These are phyloP conservation scores for Geophilus truncorum DNA, from an alignment of 2,888 invertebrate species.

Conservation along the genomic window DNA sequence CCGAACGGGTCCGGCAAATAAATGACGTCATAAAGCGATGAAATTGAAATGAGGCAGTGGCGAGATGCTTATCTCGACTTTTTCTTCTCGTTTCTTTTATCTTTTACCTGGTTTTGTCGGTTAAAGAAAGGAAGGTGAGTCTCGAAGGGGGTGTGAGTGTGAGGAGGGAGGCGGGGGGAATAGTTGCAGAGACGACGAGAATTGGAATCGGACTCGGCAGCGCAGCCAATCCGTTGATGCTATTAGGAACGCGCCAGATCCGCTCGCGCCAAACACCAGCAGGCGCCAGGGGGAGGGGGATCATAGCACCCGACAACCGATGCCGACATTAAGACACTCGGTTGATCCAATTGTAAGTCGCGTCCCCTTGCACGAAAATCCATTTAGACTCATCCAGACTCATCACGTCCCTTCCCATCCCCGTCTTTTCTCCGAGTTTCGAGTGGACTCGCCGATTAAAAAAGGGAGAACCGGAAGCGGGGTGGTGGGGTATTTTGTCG, in stretches of 20 bases:
- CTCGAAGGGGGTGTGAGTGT: background rate
- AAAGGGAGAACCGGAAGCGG: background rate
- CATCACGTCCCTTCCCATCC: background rate
- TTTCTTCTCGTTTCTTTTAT: background rate
- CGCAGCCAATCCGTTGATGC: background rate
- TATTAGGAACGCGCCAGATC: conserved; percentile 25
- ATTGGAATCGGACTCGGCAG: conserved; percentile 18
- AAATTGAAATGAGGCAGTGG: conserved; percentile 22
- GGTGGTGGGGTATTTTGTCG: background rate
- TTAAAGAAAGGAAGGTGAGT: background rate
- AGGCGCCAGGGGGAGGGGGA: conserved; percentile 27
- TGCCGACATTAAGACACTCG: conserved; percentile 27
- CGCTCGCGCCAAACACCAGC: conserved; percentile 23
- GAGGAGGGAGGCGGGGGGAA: background rate
- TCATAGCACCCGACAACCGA: conserved; percentile 27
- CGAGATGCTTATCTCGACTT: background rate
- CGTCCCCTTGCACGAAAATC: conserved; percentile 10
- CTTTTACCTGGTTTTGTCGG: background rate
- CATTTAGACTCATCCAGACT: conserved; percentile 25
- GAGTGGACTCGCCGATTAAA: background rate
- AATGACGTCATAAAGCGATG: conserved; percentile 21
- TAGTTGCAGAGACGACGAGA: background rate
- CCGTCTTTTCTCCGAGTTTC: background rate
- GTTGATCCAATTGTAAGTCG: conserved; percentile 27
- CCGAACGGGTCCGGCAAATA: conserved; percentile 20